Evolutionary conservation across 2,888 invertebrate genomes (phyloP), one percentile per base, ranked within the genome.

Genomic region (Drosophila gaucha): DNA sequence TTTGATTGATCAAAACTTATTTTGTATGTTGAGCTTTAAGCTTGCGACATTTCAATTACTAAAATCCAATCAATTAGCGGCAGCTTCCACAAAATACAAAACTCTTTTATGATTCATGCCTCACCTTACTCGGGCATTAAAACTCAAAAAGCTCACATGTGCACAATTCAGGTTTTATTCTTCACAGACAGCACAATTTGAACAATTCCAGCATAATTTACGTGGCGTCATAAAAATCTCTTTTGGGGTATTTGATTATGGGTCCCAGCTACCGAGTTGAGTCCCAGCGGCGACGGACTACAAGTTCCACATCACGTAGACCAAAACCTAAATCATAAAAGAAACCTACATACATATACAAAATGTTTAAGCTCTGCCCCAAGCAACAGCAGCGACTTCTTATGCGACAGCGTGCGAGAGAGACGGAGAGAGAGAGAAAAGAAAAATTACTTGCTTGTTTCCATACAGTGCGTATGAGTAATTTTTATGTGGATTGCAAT

Each of bases 381-480:
- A 31, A 38, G 38, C 57, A 38, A 24, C 6, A 30, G 6, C 16
- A 43, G 28, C 30, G 35, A 18, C 39, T 51, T 33, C 39, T 20
- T 38, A 16, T 10, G n/a, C 12, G 51, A 38, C 10, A 22, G 26
- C 30, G 12, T 14, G 24, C 1, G 10, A 12, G 26, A 10, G 43
- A 26, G 16, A 16, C 10, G 3, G 26, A 6, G 16, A 16, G 14
- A 16, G 43, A 26, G 20, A 30, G 30, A 46, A 22, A 49, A 9
- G 43, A 49, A 43, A 50, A 63, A 64, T 64, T 36, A 14, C 16
- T 18, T 8, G 14, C 38, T 28, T 38, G 14, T 55, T 57, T 36
- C 38, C 65, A 30, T 9, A 63, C 47, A 2, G 30, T 75, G 80
- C 77, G 80, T 77, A 83, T 77, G 84, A 79, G 79, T 63, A 79